Conservation (phyloP, 1,140 invertebrate species). For the Rhizoglyphus robini region DNA sequence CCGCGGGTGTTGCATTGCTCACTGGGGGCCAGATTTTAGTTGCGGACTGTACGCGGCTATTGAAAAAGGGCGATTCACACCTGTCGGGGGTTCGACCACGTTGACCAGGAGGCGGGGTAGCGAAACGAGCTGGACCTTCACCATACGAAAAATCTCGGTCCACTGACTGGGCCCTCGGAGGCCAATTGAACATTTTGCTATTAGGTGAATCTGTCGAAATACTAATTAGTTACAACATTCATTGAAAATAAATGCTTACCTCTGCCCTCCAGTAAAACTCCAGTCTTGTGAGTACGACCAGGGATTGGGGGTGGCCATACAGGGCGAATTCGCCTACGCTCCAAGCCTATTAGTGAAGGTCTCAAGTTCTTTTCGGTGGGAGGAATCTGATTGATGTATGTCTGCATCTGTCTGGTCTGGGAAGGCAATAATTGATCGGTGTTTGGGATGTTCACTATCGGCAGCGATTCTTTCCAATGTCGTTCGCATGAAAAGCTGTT, state of each 20-base stretch:
- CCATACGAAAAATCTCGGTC: slow-evolving; percentile 15
- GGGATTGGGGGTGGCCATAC: slow-evolving; percentile 16
- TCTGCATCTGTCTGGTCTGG: slow-evolving; percentile 9
- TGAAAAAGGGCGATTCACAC: neutral
- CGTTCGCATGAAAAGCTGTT: neutral
- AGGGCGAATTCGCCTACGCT: slow-evolving; percentile 1
- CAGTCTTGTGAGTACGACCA: neutral
- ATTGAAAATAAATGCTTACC: neutral
- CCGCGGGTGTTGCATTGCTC: slow-evolving; percentile 16
- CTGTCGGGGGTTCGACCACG: neutral
- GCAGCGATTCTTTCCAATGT: slow-evolving; percentile 15
- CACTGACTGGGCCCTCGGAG: slow-evolving; percentile 5
- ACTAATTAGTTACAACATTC: neutral
- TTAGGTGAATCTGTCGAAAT: slow-evolving; percentile 4
- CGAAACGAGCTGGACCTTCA: neutral
- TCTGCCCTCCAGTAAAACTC: neutral
- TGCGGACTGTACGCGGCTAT: neutral
- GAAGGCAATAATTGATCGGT: slow-evolving; percentile 17
- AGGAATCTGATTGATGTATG: slow-evolving; percentile 16
- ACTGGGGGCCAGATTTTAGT: slow-evolving; percentile 22
- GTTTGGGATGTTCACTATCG: neutral
- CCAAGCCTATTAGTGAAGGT: slow-evolving; percentile 6
- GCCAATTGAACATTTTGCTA: neutral
- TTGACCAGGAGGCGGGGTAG: neutral
- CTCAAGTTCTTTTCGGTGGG: slow-evolving; percentile 13